Base-by-base conservation (phyloP, 1,140 invertebrate species). In the Tetraneura akinire region DNA sequence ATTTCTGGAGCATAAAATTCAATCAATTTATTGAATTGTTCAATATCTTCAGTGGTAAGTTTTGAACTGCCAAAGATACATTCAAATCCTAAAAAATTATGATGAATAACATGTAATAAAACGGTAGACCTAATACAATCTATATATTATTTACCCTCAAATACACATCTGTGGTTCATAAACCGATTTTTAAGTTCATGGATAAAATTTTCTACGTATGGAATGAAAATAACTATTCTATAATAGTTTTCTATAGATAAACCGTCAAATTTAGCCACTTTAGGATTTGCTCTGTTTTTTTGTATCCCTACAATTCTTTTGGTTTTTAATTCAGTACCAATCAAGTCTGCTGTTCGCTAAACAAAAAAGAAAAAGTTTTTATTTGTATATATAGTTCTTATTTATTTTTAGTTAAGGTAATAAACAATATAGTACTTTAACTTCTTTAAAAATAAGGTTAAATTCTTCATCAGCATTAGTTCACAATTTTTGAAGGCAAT, bases 1-100 rank as follows among this genome's bases (percentile, higher is more conserved):
- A 57, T 57, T 57, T 23, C 53, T 57, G 53, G 53, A 57, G 53
- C 53, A 57, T 57, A 57, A 57, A 57, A 57, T 57, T 57, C 21
- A 57, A 57, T 11, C 21, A 57, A 26, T 57, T 57, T 23, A 23
- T 57, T 57, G 21, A 57, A 57, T 57, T 23, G 6, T 11, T 10
- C 53, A 10, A 57, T 57, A 57, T 57, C 21, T 57, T 57, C 21
- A 57, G 53, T 26, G 53, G 6, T 57, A 3, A 57, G 6, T 57
- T 57, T 57, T 57, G 53, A 57, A 57, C 53, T 57, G 3, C 21
- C 53, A 57, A 57, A 57, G 9, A 57, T 57, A 57, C 53, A 57
- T 57, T 57, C n/a, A 57, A 57, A 57, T 57, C 53, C 53, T 57
- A 57, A 26, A 57, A n/a, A 57, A 57, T 57, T 57, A 23, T 11